These are phyloP conservation scores for Agonopterix alstromeriana DNA, from an alignment of 2,888 invertebrate species.

Conservation along the genomic window DNA sequence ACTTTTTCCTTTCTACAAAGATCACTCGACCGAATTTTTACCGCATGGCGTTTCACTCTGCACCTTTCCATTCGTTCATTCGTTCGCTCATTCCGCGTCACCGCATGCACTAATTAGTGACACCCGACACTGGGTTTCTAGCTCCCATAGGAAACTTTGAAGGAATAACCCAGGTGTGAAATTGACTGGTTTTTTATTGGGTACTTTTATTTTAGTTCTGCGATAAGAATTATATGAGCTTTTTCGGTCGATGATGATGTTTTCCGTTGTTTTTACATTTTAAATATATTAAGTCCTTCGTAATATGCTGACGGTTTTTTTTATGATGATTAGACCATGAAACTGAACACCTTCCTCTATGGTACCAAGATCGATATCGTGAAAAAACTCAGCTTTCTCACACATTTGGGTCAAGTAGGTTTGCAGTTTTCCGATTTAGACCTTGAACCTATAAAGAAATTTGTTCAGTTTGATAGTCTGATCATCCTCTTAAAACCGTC, in stretches of 20 bases:
- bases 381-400: no score
- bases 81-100: slow-evolving; percentile 61
- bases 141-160: slow-evolving; percentile 55
- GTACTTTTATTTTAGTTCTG: slow-evolving; percentile 18
- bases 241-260: background rate
- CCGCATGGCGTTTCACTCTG: slow-evolving; percentile 35
- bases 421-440: no score
- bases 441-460: no score
- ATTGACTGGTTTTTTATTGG: slow-evolving; percentile 38
- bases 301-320: no score
- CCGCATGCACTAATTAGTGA: slow-evolving; percentile 68
- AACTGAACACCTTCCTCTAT: no score
- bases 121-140: slow-evolving; percentile 45
- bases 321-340: no score
- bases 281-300: no score
- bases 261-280: background rate
- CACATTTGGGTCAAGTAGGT: no score
- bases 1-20: slow-evolving; percentile 15
- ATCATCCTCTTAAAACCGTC: no score
- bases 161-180: slow-evolving; percentile 56
- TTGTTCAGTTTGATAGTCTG: no score
- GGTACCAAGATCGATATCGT: no score
- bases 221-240: background rate
- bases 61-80: slow-evolving; percentile 46
- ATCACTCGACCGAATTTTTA: slow-evolving; percentile 16